Percentiles rank a stretch among this genome's conserved stretches.
phyloP scores from a whole-genome alignment of 1,140 invertebrate species.

The Macrobrachium rosenbergii region DNA sequence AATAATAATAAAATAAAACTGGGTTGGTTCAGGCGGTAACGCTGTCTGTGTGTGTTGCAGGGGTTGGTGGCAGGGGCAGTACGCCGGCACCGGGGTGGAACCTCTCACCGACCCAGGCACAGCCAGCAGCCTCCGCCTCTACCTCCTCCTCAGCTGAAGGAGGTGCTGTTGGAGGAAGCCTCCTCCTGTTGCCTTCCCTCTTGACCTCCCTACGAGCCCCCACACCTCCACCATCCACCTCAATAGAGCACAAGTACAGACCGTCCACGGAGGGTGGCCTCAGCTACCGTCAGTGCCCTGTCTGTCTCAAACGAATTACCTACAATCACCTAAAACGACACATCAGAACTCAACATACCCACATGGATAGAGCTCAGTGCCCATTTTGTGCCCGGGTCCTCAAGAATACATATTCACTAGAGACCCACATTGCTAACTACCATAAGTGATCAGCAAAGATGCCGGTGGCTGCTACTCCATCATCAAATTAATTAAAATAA shows the following conservation, averaged over 20 bases:
- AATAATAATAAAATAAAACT: neutral
- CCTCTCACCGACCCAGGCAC: constrained; percentile 35
- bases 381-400: constrained; percentile 61
- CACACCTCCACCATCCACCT: constrained; percentile 60
- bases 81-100: constrained; percentile 49
- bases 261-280: constrained; percentile 79
- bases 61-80: constrained; percentile 50
- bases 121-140: constrained; percentile 45
- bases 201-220: constrained; percentile 53
- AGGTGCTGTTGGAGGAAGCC: constrained; percentile 44
- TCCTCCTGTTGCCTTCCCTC: constrained; percentile 59
- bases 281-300: constrained; percentile 62
- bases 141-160: neutral
- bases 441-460: constrained; percentile 55
- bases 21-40: constrained; percentile 18
- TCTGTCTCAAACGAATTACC: constrained; percentile 64
- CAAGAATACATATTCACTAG: constrained; percentile 64
- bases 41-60: constrained; percentile 59
- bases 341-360: constrained; percentile 64
- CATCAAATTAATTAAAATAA: neutral
- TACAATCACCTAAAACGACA: constrained; percentile 66
- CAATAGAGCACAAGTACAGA: constrained; percentile 46
- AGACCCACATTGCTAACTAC: constrained; percentile 66
- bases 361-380: constrained; percentile 64
- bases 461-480: constrained; percentile 24